phyloP scores from a whole-genome alignment of 2,797 vertebrate genomes.

The Rhinogobio ventralis region DNA sequence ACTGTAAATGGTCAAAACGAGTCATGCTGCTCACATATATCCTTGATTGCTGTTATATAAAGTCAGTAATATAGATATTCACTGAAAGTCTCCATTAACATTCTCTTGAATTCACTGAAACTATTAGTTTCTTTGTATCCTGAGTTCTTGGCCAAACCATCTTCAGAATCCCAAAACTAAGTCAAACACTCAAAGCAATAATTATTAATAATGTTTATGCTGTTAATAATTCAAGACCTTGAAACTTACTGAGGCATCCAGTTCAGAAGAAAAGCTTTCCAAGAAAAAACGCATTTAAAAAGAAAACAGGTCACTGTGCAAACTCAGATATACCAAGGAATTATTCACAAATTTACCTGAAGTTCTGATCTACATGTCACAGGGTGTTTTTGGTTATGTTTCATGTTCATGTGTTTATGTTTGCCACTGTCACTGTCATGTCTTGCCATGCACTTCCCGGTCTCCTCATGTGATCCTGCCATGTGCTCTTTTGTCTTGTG shows the following conservation, averaged over 20 bases:
- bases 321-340: not conserved
- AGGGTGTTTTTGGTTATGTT: no score
- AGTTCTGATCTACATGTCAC: no score
- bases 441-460: no score
- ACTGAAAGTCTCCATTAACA: not conserved
- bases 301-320: not conserved
- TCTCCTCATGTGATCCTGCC: no score
- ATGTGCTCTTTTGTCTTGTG: no score
- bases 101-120: not conserved
- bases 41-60: not conserved
- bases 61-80: not conserved
- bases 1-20: not conserved
- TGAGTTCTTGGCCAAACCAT: not conserved
- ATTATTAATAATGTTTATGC: not conserved
- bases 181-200: not conserved
- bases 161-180: not conserved
- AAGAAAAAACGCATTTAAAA: no score
- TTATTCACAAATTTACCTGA: not conserved
- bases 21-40: not conserved
- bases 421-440: no score
- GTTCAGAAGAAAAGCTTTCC: not conserved
- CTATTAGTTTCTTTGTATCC: not conserved
- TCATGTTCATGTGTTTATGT: no score
- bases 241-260: not conserved
- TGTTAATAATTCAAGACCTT: conserved; percentile 8